Evolutionary conservation across 2,797 vertebrate genomes (phyloP), one percentile per base, ranked within the genome.

Genomic region (Halcyon chelicuti): DNA sequence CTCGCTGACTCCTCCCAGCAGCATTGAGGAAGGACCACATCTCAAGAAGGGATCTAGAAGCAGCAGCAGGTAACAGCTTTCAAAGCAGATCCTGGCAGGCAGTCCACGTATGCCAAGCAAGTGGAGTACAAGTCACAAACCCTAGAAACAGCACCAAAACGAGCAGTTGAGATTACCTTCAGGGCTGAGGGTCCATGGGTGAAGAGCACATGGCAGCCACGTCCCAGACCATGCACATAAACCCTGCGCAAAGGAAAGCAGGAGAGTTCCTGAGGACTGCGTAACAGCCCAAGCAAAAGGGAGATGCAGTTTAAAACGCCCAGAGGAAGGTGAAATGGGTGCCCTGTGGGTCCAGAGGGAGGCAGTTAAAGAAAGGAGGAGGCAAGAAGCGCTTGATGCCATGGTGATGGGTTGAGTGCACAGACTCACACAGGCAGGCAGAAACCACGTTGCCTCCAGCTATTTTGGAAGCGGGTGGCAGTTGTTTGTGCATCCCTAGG

Each of bases 381-480:
- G 57, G 57, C 71, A 94, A 95, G 78, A 79, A 91, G 74, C 7
- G 2, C 52, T 58, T 17, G 80, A 87, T 92, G 57, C 88, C 74
- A 94, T 57, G 71, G 90, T 74, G 83, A 95, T 80, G 71, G 77
- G 80, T 66, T 61, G 80, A 85, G 90, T 18, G 42, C 67, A 46
- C 33, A 92, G 90, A 93, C 77, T 61, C 91, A 93, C 10, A 3
- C 40, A 84, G 63, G 71, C 90, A 91, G 61, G 86, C 71, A 88
- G 62, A 78, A 81, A 61, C 52, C 51, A 79, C 5, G 0, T 29
- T 88, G 60, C 67, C 49, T 94, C 74, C 90, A 85, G 91, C 77
- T 96, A 88, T 92, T 93, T 96, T 74, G 85, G 86, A 81, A 85
- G 74, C 4, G 0, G 61, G 90, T 95, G 86, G 74, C 57, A 85